Base-by-base conservation (phyloP, 92 coral and sea anemone species). In the Diadumene lineata region DNA sequence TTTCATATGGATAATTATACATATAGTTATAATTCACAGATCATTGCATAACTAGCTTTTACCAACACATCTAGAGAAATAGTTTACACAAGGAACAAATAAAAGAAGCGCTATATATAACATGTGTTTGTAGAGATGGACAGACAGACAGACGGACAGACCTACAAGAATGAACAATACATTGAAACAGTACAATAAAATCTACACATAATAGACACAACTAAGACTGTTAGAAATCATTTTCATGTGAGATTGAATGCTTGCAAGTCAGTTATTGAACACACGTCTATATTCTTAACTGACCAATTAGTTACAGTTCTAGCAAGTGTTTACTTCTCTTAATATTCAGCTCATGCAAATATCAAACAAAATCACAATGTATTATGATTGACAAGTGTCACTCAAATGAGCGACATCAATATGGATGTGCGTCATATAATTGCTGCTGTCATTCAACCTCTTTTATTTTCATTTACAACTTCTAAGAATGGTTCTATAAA, bases 1-100 rank as follows among this genome's bases (percentile, higher is more conserved):
- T 19, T 33, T 73, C 53, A 55, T 72, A 30, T 62, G 27, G 13
- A 28, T 62, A 62, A 23, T 4, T 62, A 62, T 62, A 62, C 26
- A 24, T 48, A 69, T 69, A 38, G 61, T 24, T 4, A 68, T 68
- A 17, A 28, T 34, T 25, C 43, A 15, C 58, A 13, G 63, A 50
- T 48, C 50, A n/a, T n/a, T n/a, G n/a, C n/a, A n/a, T 64, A 53
- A 63, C 56, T 23, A 58, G 79, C 28, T 22, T 60, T 43, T 26
- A 74, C 56, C 77, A 72, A 51, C 66, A 56, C 53, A 72, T 72
- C n/a, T n/a, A n/a, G n/a, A n/a, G n/a, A n/a, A n/a, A n/a, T n/a
- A n/a, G n/a, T n/a, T n/a, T n/a, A n/a, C n/a, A 69, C 56, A 69
- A 26, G 25, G 15, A n/a, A 28, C n/a, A 24, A 34, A 56, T 17